Percentiles rank a stretch among this genome's conserved stretches.
These are phyloP conservation scores for Himalopsyche phryganea DNA, from an alignment of 1,140 invertebrate species.

Conservation along the genomic window DNA sequence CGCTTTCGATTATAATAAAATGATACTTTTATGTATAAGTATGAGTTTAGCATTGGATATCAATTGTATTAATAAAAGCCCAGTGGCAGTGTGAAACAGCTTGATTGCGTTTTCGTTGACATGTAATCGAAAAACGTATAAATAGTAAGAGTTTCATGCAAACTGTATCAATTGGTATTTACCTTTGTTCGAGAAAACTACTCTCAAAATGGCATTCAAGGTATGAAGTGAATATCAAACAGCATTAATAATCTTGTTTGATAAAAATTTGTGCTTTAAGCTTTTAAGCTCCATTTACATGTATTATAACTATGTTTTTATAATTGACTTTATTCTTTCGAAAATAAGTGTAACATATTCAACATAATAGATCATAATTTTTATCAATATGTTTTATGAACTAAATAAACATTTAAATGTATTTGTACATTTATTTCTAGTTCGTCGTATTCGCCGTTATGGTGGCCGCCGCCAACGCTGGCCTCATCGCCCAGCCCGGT, in stretches of 20 bases:
- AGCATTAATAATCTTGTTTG: background rate
- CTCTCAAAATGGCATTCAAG: slow-evolving; percentile 9
- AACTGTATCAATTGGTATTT: slow-evolving; percentile 8
- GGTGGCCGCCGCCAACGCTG: slow-evolving; percentile 45
- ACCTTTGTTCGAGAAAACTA: slow-evolving; percentile 4
- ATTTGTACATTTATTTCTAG: slow-evolving; percentile 37
- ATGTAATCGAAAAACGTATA: slow-evolving; percentile 2
- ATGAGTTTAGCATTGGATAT: background rate
- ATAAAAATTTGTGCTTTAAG: slow-evolving; percentile 31
- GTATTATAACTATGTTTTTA: too few relatives aligned
- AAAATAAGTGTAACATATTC: too few relatives aligned
- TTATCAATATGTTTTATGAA: too few relatives aligned
- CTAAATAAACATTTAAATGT: too few relatives aligned
- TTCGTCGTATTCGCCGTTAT: slow-evolving; percentile 46
- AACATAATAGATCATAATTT: too few relatives aligned
- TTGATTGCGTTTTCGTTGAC: slow-evolving; percentile 1
- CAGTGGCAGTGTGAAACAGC: slow-evolving; percentile 8
- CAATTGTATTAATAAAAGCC: background rate
- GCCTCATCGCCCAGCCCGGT: slow-evolving; percentile 35
- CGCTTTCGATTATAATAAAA: too few relatives aligned
- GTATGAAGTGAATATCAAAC: background rate
- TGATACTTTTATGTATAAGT: too few relatives aligned
- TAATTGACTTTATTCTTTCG: too few relatives aligned
- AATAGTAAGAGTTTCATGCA: background rate
- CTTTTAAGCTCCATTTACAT: too few relatives aligned